These are phyloP conservation scores for Cydia fagiglandana DNA, from an alignment of 1,140 invertebrate genomes.

Conservation along the genomic window DNA sequence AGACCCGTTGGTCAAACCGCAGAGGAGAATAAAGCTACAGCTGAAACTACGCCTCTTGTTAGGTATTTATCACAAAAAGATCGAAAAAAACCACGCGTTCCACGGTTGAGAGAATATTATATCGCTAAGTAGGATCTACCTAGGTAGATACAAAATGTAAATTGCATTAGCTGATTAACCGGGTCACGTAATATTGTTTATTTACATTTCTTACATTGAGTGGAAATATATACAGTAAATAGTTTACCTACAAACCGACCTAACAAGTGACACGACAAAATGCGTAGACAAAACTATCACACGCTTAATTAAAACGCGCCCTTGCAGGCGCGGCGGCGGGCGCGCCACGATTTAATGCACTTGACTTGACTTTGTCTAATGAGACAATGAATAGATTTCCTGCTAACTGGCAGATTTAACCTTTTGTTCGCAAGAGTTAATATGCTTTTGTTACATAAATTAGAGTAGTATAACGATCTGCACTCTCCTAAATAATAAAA, in stretches of 20 bases:
- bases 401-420: conserved; percentile 10
- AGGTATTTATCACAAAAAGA: no score
- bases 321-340: conserved; percentile 29
- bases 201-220: background rate
- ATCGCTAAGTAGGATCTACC: no score
- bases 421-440: background rate
- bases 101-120: no score
- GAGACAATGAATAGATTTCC: conserved; percentile 24
- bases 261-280: conserved; percentile 41
- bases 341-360: conserved; percentile 24
- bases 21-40: no score
- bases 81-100: no score
- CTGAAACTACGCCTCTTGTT: no score
- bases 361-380: background rate
- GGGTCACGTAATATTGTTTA: background rate
- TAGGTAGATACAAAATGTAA: no score
- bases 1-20: no score
- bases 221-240: background rate
- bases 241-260: conserved; percentile 7
- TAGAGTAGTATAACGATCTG: no score
- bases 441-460: background rate
- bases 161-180: no score
- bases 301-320: conserved; percentile 50
- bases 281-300: conserved; percentile 49
- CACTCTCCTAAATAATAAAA: background rate